Percentiles rank a stretch among this genome's conserved stretches.
Conservation (phyloP, 1,140 invertebrate species). For the Drosophila subpulchrella region DNA sequence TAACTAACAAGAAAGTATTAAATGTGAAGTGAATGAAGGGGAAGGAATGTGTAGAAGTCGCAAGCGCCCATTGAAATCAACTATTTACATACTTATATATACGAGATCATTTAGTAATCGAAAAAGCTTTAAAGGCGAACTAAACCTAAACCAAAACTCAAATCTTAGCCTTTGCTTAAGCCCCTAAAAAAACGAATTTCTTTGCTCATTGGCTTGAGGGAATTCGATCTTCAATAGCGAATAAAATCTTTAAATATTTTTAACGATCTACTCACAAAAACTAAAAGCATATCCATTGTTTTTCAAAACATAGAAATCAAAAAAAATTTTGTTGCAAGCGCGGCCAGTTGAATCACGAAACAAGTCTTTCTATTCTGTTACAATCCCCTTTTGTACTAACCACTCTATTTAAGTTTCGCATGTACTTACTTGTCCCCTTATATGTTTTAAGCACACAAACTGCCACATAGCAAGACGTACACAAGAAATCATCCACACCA, state of each 20-base stretch:
- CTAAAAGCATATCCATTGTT: conserved; percentile 77
- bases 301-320: conserved; percentile 66
- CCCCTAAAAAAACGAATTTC: conserved; percentile 42
- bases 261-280: conserved; percentile 61
- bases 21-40: conserved; percentile 50
- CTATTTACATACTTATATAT: conserved; percentile 71
- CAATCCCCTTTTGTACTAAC: background rate
- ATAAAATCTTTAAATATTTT: conserved; percentile 56
- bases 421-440: conserved; percentile 57
- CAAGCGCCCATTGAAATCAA: conserved; percentile 78
- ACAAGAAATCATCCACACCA: conserved; percentile 5
- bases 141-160: conserved; percentile 53
- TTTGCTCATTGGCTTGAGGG: conserved; percentile 52
- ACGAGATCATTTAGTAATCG: conserved; percentile 54
- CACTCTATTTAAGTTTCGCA: conserved; percentile 22
- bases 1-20: conserved; percentile 81
- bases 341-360: conserved; percentile 35
- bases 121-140: conserved; percentile 73
- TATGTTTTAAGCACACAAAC: conserved; percentile 69
- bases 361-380: conserved; percentile 19
- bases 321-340: conserved; percentile 40
- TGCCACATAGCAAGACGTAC: conserved; percentile 63
- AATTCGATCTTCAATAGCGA: conserved; percentile 49
- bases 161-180: conserved; percentile 60
- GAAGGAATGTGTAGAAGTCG: conserved; percentile 55